Base-by-base conservation (phyloP, 2,797 vertebrate genomes). In the Sphaeramia orbicularis region DNA sequence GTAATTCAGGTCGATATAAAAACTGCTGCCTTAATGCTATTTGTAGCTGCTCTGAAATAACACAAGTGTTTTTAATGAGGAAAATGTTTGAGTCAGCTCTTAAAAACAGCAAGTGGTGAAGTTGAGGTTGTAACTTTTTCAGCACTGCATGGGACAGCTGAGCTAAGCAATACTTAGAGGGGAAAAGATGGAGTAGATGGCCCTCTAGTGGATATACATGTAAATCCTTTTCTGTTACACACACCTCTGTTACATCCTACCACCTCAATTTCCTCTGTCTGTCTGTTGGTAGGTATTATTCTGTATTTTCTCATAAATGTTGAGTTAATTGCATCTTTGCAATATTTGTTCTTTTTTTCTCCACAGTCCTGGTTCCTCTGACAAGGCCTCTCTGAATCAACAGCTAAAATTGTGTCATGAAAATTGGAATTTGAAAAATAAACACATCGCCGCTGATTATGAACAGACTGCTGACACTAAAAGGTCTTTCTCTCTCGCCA, bases 321-420 rank as follows among this genome's bases (percentile, higher is more conserved):
- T 50, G 32, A 35, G 9, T 9, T 35, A 10, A 35, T 35, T 35
- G 7, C 32, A 10, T 10, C 7, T 35, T 35, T 35, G 9, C 32
- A 10, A 35, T 35, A 76, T 44, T 24, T 15, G 9, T 70, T 13
- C 54, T 60, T 42, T 61, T 74, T 72, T 67, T 30, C 54, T 83
- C 93, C 61, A 68, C 93, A 97, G 96, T 97, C 96, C 89, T 97
- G 96, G 96, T 97, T 97, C 94, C 96, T 97, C 95, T 97, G 96
- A 97, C 94, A 93, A 93, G 92, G 94, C 94, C 92, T 90, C 86
- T 81, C 92, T 91, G 88, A 91, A 90, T 80, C 90, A 91, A 91
- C 90, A 92, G 85, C 91, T 90, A 79, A 87, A 90, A 84, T 73
- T 89, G 89, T 91, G 85, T 91, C 84, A 87, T 85, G 77, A 81